These are phyloP conservation scores for Cyclophora punctaria DNA, from an alignment of 2,888 invertebrate genomes.

Conservation along the genomic window DNA sequence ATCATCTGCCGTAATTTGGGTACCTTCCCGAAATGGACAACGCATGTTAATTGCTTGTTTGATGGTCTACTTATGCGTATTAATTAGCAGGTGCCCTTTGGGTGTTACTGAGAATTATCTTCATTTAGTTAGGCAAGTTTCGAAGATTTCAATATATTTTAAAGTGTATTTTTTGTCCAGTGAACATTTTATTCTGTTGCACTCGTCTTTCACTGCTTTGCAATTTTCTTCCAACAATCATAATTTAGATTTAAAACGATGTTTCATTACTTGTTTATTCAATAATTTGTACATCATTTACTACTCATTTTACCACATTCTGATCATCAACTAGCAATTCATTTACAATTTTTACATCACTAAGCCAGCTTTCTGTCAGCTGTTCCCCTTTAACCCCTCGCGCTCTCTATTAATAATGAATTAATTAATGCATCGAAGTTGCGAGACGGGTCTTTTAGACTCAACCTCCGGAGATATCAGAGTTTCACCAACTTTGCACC, in stretches of 20 bases:
- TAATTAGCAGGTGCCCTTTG: neutral
- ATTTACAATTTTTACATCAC: neutral
- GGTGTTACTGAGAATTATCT: neutral
- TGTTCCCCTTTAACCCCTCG: neutral
- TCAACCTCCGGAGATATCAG: neutral
- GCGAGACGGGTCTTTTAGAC: constrained; percentile 22
- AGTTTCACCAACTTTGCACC: constrained; percentile 1
- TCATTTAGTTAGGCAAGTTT: neutral
- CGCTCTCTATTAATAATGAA: constrained; percentile 47
- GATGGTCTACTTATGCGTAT: constrained; percentile 23
- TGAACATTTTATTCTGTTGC: neutral
- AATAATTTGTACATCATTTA: neutral
- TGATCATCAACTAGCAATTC: neutral
- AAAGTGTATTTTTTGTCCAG: neutral
- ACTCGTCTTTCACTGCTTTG: neutral
- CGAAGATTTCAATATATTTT: neutral
- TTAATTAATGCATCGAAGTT: constrained; percentile 60
- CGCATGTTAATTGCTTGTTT: constrained; percentile 46
- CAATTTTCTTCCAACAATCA: neutral
- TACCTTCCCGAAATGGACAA: constrained; percentile 41
- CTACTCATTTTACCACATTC: neutral
- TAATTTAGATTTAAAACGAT: neutral
- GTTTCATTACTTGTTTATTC: too few species aligned
- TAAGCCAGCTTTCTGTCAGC: too few species aligned
- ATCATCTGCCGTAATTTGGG: constrained; percentile 30